phyloP scores from a whole-genome alignment of 2,888 invertebrate genomes.

The Colletes collaris region DNA sequence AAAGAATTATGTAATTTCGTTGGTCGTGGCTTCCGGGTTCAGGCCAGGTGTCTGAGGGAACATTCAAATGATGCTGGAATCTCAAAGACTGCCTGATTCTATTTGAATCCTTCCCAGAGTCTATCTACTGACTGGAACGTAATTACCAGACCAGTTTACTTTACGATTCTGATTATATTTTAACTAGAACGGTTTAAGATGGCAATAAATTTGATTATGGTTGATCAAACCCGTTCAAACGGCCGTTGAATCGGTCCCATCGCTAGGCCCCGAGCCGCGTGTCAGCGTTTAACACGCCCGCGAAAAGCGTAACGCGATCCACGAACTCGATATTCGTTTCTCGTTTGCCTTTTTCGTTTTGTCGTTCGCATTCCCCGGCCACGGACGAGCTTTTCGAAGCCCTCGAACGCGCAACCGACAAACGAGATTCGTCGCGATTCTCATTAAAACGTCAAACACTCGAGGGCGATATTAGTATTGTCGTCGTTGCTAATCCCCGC shows the following conservation, averaged over 20 bases:
- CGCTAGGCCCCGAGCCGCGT: neutral
- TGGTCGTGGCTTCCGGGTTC: slow-evolving; percentile 32
- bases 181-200: no score
- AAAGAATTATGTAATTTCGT: slow-evolving; percentile 32
- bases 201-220: no score
- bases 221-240: neutral
- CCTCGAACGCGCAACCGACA: neutral
- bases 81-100: neutral
- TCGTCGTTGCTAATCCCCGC: neutral
- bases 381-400: neutral
- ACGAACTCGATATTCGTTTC: slow-evolving; percentile 13
- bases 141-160: no score
- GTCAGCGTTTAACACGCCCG: slow-evolving; percentile 10
- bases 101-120: neutral
- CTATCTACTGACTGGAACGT: no score
- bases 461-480: neutral
- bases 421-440: neutral
- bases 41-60: slow-evolving; percentile 26
- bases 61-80: slow-evolving; percentile 30
- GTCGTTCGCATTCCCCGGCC: slow-evolving; percentile 12
- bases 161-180: no score
- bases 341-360: neutral
- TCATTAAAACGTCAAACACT: no score
- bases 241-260: neutral
- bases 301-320: slow-evolving; percentile 18